These are phyloP conservation scores for Synchiropus splendidus DNA, from an alignment of 2,113 vertebrate species.

Conservation along the genomic window DNA sequence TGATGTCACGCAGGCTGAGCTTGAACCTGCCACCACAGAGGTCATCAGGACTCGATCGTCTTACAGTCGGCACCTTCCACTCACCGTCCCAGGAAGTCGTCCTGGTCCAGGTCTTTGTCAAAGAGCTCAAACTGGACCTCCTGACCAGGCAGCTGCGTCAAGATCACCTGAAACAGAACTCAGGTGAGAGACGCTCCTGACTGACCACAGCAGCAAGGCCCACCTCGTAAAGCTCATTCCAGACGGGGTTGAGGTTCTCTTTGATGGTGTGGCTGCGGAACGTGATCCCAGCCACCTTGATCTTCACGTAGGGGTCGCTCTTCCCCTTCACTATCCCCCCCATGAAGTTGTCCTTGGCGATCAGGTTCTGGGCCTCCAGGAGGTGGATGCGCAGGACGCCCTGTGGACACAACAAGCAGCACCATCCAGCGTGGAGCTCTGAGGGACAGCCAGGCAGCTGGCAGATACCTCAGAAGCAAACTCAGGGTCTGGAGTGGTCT, in stretches of 20 bases:
- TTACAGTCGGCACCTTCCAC: neutral
- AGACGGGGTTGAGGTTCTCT: conserved; percentile 82
- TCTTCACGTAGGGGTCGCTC: conserved; percentile 85
- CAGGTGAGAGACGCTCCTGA: no score
- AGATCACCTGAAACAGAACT: conserved; percentile 72
- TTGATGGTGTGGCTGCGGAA: conserved; percentile 81
- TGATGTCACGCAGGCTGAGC: conserved; percentile 70
- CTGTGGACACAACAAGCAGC: conserved; percentile 39
- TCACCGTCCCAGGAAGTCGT: conserved; percentile 85
- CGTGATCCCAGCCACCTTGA: conserved; percentile 70
- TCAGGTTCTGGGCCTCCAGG: conserved; percentile 78
- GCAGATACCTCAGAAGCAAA: conserved; percentile 73
- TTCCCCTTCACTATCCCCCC: conserved; percentile 83
- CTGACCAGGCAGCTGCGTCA: conserved; percentile 79
- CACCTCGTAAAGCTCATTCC: conserved; percentile 89
- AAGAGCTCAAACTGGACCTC: conserved; percentile 82
- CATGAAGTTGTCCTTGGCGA: conserved; percentile 87
- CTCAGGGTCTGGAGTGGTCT: conserved; percentile 68
- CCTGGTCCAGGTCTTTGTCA: conserved; percentile 86
- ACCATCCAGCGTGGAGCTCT: no score
- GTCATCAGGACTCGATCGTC: neutral
- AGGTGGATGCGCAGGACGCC: conserved; percentile 80
- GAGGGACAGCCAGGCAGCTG: neutral
- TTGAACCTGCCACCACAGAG: conserved; percentile 69
- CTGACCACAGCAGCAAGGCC: no score